phyloP scores from a whole-genome alignment of 92 coral and sea anemone genomes.

The Plumapathes pennacea region DNA sequence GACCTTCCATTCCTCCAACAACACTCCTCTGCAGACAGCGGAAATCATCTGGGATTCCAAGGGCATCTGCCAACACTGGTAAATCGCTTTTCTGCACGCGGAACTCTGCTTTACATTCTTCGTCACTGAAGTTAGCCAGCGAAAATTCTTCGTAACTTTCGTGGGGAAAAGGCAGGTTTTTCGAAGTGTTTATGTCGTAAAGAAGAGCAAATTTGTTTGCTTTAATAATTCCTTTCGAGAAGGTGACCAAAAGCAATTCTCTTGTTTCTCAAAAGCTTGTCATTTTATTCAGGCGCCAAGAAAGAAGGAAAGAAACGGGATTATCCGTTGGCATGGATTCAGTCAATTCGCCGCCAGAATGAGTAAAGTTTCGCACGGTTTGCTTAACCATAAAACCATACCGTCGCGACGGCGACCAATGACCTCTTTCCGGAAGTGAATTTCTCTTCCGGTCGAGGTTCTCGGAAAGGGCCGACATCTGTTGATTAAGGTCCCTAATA shows the following conservation, averaged over 20 bases:
- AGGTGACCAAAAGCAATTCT: slow-evolving; percentile 16
- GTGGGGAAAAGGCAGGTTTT: slow-evolving; percentile 13
- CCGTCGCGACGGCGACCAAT: too few species aligned
- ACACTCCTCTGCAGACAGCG: slow-evolving; percentile 13
- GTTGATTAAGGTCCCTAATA: too few species aligned
- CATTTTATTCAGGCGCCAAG: too few species aligned
- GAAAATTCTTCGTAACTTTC: slow-evolving; percentile 16
- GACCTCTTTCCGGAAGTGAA: too few species aligned
- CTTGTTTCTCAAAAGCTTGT: slow-evolving; percentile 30
- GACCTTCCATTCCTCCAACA: slow-evolving; percentile 18
- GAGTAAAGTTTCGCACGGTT: too few species aligned
- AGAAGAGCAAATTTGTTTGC: slow-evolving; percentile 16
- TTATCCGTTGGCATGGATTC: too few species aligned
- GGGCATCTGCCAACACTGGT: slow-evolving; percentile 22
- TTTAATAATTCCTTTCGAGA: slow-evolving; percentile 2
- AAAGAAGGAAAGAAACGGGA: too few species aligned
- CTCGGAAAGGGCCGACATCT: too few species aligned
- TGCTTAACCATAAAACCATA: too few species aligned
- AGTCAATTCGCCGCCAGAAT: too few species aligned
- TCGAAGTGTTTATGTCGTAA: slow-evolving; percentile 25
- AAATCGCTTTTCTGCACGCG: slow-evolving; percentile 22
- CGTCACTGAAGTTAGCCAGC: slow-evolving; percentile 13
- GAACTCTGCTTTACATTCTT: slow-evolving; percentile 21
- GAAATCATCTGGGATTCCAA: slow-evolving; percentile 11
- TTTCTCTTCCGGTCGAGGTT: too few species aligned